Evolutionary conservation across 2,113 vertebrate species (phyloP).

Genomic region (Stegastes partitus): DNA sequence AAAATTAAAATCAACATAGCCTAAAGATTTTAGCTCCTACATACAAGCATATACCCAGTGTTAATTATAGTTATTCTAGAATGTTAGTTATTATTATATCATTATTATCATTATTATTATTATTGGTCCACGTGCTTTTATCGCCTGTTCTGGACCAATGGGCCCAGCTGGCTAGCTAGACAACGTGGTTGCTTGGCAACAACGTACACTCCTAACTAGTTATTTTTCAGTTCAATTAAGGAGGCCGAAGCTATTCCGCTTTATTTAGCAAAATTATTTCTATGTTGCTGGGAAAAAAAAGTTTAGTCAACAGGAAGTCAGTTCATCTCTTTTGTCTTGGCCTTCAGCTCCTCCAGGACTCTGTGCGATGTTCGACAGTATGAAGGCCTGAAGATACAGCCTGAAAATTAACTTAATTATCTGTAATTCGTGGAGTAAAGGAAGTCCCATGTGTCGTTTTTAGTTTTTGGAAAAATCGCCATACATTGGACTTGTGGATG

Average conservation of each 20-base stretch:
- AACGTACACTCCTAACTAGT: not conserved
- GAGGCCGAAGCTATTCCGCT: not conserved
- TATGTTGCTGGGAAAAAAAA: not conserved
- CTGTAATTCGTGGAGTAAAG: not conserved
- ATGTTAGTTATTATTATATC: not conserved
- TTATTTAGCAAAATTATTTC: not conserved
- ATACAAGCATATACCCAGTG: too few relatives aligned
- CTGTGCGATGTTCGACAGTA: not conserved
- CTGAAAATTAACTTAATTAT: not conserved
- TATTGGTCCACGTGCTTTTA: not conserved
- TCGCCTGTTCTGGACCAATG: not conserved
- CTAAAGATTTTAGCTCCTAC: too few relatives aligned
- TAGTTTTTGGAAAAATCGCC: not conserved
- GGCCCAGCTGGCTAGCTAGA: not conserved
- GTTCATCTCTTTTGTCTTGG: not conserved
- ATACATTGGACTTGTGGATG: not conserved
- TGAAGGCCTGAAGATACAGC: slow-evolving; percentile 20
- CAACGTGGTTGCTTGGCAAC: slow-evolving; percentile 35
- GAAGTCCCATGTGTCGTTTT: not conserved
- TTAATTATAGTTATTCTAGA: too few relatives aligned
- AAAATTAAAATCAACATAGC: too few relatives aligned
- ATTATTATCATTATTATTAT: not conserved
- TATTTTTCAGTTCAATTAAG: slow-evolving; percentile 4
- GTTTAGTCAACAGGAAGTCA: not conserved
- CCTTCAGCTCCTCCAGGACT: not conserved